Conservation (phyloP, 2,888 invertebrate genomes). For the Cantharis rufa region DNA sequence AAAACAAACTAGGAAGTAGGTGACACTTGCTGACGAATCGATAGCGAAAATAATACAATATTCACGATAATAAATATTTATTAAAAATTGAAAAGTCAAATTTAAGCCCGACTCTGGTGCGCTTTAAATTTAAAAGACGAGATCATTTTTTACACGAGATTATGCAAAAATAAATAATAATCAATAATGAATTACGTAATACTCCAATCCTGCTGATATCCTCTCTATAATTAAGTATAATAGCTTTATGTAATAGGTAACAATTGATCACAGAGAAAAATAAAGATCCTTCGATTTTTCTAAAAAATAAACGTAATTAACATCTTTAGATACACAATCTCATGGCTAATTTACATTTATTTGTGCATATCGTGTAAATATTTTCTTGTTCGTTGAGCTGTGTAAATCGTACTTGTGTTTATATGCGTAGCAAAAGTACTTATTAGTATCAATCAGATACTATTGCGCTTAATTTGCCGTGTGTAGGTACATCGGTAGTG, state of each 20-base stretch:
- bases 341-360: neutral
- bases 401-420: neutral
- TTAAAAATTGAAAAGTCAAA: neutral
- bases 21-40: neutral
- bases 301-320: neutral
- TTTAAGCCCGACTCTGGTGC: neutral
- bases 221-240: too few relatives aligned
- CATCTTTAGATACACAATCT: neutral
- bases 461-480: neutral
- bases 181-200: neutral
- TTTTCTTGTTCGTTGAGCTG: neutral
- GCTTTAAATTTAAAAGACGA: neutral
- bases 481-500: neutral
- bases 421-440: neutral
- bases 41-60: neutral
- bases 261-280: neutral
- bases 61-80: neutral
- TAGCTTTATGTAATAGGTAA: too few relatives aligned
- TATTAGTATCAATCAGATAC: neutral
- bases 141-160: neutral
- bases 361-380: neutral
- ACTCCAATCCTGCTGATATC: neutral
- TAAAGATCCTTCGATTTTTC: neutral
- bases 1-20: neutral
- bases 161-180: neutral